Evolutionary conservation across 2,888 invertebrate species (phyloP).

Genomic region (Harpalus rubripes): DNA sequence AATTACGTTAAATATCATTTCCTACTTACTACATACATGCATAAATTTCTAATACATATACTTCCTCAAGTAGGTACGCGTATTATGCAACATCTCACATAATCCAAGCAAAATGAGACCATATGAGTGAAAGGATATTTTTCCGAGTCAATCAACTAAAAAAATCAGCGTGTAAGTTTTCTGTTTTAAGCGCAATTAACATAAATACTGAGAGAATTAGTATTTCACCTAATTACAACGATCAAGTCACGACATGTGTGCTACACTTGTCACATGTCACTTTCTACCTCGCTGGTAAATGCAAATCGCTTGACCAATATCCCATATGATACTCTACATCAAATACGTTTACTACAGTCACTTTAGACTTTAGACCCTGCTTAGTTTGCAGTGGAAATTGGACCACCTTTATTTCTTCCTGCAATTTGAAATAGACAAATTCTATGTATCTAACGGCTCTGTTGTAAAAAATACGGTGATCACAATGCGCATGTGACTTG

Average conservation of each 20-base stretch:
- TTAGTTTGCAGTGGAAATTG: too few species aligned
- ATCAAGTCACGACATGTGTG: conserved; percentile 13
- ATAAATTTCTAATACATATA: conserved; percentile 30
- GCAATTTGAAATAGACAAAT: too few species aligned
- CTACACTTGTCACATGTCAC: conserved; percentile 27
- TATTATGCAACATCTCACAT: conserved; percentile 11
- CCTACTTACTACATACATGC: not conserved
- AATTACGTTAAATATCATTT: conserved; percentile 37
- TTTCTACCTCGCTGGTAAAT: conserved; percentile 16
- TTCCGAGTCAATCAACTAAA: not conserved
- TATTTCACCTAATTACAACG: conserved; percentile 17
- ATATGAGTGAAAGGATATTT: conserved; percentile 31
- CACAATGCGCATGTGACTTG: too few species aligned
- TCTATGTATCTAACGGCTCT: too few species aligned
- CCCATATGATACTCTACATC: not conserved
- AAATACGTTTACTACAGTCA: too few species aligned
- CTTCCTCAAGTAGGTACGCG: conserved; percentile 26
- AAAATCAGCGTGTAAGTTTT: not conserved
- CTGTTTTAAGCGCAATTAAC: not conserved
- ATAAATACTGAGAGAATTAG: not conserved
- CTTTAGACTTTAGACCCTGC: too few species aligned
- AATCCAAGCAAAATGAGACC: conserved; percentile 11
- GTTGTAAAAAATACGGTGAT: too few species aligned
- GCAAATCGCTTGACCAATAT: not conserved
- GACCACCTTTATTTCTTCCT: too few species aligned